phyloP scores from a whole-genome alignment of 2,113 vertebrate genomes.

The Hemicordylus capensis region DNA sequence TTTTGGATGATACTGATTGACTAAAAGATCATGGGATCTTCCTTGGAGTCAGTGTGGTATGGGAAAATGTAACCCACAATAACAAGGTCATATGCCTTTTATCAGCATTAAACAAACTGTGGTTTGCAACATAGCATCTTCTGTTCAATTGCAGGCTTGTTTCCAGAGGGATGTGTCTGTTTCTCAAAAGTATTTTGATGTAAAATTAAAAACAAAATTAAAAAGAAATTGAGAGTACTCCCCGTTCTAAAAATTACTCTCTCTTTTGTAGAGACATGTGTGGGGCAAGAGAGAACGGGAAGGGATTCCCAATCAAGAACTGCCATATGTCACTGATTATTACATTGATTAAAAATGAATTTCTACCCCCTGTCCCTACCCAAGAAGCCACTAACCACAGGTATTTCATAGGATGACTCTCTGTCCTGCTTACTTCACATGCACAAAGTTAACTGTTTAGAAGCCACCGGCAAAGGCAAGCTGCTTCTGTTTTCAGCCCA shows the following conservation, averaged over 20 bases:
- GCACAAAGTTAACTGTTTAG: slow-evolving; percentile 75
- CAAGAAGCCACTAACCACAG: slow-evolving; percentile 83
- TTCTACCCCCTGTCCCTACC: slow-evolving; percentile 67
- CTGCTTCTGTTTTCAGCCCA: no score
- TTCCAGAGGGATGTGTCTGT: slow-evolving; percentile 65
- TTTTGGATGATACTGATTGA: background rate
- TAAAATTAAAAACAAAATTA: slow-evolving; percentile 32
- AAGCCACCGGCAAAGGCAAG: no score
- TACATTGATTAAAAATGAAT: slow-evolving; percentile 87
- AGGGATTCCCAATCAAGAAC: slow-evolving; percentile 63
- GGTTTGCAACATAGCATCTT: slow-evolving; percentile 77
- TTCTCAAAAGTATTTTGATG: slow-evolving; percentile 61
- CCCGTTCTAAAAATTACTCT: slow-evolving; percentile 15
- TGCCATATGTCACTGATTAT: slow-evolving; percentile 82
- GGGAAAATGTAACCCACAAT: background rate
- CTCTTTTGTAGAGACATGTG: background rate
- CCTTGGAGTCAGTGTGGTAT: background rate
- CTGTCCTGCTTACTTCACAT: slow-evolving; percentile 74
- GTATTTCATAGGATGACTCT: slow-evolving; percentile 76
- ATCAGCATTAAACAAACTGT: slow-evolving; percentile 79
- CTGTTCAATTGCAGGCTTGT: slow-evolving; percentile 81
- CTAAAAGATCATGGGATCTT: accelerated
- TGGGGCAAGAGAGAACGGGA: slow-evolving; percentile 55
- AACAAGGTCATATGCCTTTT: slow-evolving; percentile 56
- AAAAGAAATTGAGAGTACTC: slow-evolving; percentile 57